Conservation (phyloP, 2,113 vertebrate species). For the Scalopus aquaticus region DNA sequence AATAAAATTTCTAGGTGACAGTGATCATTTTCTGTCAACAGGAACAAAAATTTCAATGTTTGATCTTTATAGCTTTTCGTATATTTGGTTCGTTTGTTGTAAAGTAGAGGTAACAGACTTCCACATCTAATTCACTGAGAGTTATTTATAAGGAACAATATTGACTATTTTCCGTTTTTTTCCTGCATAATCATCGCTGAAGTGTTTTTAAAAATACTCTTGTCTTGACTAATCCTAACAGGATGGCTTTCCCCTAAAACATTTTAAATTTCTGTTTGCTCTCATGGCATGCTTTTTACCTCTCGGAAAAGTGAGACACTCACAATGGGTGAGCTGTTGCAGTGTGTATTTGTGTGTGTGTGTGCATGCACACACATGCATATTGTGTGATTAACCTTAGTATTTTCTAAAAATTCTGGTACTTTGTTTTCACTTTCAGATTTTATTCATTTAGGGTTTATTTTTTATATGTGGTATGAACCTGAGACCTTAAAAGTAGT, state of each 20-base stretch:
- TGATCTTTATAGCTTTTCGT: neutral
- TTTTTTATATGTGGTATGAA: neutral
- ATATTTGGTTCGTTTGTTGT: neutral
- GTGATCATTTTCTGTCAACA: neutral
- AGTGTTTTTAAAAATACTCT: neutral
- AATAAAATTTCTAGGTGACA: neutral
- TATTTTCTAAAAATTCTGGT: neutral
- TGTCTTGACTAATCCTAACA: neutral
- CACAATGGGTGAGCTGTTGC: neutral
- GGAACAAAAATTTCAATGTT: neutral
- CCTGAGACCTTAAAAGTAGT: neutral
- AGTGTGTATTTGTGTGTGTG: accelerated
- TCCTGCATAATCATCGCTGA: neutral
- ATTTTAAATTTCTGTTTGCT: neutral
- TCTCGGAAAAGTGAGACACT: neutral
- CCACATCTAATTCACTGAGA: neutral
- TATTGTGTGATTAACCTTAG: neutral
- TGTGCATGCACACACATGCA: accelerated
- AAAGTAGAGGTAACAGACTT: neutral
- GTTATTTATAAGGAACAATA: neutral
- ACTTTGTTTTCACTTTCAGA: neutral
- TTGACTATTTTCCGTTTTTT: neutral
- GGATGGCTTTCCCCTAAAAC: neutral
- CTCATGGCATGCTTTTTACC: neutral
- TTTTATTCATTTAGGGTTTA: neutral